phyloP scores from a whole-genome alignment of 1,140 invertebrate species.

The Tyrophagus putrescentiae region DNA sequence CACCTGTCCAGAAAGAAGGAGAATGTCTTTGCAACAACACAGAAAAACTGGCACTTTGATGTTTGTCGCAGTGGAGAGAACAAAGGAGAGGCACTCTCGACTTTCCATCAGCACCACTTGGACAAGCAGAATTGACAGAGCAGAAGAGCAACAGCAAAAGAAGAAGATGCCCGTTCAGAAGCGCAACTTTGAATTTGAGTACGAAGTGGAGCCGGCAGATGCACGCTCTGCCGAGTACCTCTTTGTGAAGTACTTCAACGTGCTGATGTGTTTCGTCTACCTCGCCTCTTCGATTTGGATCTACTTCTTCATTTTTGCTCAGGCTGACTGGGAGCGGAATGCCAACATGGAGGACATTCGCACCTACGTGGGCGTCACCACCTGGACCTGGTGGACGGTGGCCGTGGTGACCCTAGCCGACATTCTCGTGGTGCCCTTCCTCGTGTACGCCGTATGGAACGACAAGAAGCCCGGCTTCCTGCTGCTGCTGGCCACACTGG shows the following conservation, averaged over 20 bases:
- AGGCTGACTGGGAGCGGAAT: conserved; percentile 15
- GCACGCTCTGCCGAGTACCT: background rate
- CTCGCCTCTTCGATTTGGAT: conserved; percentile 10
- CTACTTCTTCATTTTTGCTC: conserved; percentile 6
- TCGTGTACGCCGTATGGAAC: background rate
- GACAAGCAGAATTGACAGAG: too few species aligned
- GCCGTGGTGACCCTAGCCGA: conserved; percentile 6
- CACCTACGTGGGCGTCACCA: background rate
- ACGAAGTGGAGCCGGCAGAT: background rate
- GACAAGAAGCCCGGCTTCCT: background rate
- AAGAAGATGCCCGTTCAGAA: conserved; percentile 5
- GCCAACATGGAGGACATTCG: background rate
- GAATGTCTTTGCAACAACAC: too few species aligned
- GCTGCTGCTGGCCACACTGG: background rate
- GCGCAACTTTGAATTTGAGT: conserved; percentile 5
- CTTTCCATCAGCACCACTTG: too few species aligned
- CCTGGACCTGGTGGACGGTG: conserved; percentile 7
- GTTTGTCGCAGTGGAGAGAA: too few species aligned
- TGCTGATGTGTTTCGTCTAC: background rate
- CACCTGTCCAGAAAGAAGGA: too few species aligned
- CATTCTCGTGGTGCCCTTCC: background rate
- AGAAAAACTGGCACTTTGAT: too few species aligned
- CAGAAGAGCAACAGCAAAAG: too few species aligned
- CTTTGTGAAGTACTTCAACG: conserved; percentile 14
- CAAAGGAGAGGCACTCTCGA: too few species aligned